Conservation (phyloP, 2,888 invertebrate genomes). For the Creontiades dilutus region DNA sequence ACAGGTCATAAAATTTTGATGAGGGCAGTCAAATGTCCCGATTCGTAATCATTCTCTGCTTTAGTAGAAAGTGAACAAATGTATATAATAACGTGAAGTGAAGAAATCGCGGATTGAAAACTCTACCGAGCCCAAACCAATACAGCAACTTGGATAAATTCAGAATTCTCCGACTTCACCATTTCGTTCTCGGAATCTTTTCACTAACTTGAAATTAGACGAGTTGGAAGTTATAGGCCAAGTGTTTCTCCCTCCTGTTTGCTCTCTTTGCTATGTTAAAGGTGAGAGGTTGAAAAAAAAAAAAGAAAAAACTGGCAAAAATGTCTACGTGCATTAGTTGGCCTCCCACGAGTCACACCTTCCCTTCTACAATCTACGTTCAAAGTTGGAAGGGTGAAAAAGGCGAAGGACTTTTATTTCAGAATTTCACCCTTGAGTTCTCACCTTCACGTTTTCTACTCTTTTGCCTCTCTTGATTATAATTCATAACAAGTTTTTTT, state of each 20-base stretch:
- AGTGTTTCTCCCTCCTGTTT: slow-evolving; percentile 41
- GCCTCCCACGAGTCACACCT: slow-evolving; percentile 66
- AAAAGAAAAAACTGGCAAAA: slow-evolving; percentile 13
- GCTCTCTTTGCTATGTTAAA: slow-evolving; percentile 18
- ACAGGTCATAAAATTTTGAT: too few species aligned
- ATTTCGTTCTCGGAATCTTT: neutral
- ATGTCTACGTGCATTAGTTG: slow-evolving; percentile 65
- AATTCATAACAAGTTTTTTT: slow-evolving; percentile 59
- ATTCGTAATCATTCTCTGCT: too few species aligned
- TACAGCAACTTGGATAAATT: neutral
- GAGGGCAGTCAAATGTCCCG: too few species aligned
- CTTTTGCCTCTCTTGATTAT: slow-evolving; percentile 57
- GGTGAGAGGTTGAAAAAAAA: slow-evolving; percentile 23
- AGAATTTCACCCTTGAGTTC: slow-evolving; percentile 66
- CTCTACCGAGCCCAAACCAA: neutral
- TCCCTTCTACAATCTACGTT: slow-evolving; percentile 54
- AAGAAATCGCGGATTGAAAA: too few species aligned
- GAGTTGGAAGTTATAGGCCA: slow-evolving; percentile 69
- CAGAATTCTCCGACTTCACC: neutral
- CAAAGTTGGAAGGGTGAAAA: slow-evolving; percentile 55
- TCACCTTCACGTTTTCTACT: slow-evolving; percentile 53
- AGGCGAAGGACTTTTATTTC: slow-evolving; percentile 66
- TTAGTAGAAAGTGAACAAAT: too few species aligned
- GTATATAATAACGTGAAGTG: too few species aligned
- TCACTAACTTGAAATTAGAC: slow-evolving; percentile 60